Base-by-base conservation (phyloP, 37 sponge, comb jelly and placozoan species). In the Amphimedon queenslandica region DNA sequence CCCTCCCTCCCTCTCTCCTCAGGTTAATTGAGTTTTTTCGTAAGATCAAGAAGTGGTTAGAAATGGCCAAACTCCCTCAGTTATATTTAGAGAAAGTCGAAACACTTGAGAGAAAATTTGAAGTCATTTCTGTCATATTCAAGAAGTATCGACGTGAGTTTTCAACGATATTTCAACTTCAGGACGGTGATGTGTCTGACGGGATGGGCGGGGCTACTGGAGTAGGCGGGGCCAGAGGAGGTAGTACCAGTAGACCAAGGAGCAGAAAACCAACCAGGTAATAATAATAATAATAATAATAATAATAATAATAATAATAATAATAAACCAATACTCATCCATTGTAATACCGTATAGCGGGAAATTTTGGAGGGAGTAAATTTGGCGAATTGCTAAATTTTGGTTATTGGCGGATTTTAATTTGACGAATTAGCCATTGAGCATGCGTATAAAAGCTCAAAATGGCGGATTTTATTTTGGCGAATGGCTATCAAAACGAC, bases 21-120 rank as follows among this genome's bases (percentile, higher is more conserved):
- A 93, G 94, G 66, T 82, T 93, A 77, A 68, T 93, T 18, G 85
- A 93, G 70, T 93, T 93, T 66, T 93, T 93, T 72, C 72, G 77
- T 38, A 89, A 79, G 79, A 87, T 93, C 63, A 86, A 93, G 80
- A 85, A 87, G 55, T 93, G 94, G 94, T 38, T 70, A 23, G 92
- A 90, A 61, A 90, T 93, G 94, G 77, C 82, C 4, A 73, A 76
- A 1, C 71, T 90, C 43, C 63, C 89, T 21, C 60, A 55, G 8
- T 23, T 34, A 64, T 93, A 91, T 43, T 82, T 72, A 43, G 64
- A 73, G 36, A 82, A 82, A 68, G 77, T 93, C 25, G 84, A 86
- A 1, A 75, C 84, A 13, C 51, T 93, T 43, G 92, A 93, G 72
- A 57, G 94, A n/a, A 93, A 86, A 39, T 93, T 90, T 69, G 94